phyloP scores from a whole-genome alignment of 2,888 invertebrate species.

The Copidosoma aretas region DNA sequence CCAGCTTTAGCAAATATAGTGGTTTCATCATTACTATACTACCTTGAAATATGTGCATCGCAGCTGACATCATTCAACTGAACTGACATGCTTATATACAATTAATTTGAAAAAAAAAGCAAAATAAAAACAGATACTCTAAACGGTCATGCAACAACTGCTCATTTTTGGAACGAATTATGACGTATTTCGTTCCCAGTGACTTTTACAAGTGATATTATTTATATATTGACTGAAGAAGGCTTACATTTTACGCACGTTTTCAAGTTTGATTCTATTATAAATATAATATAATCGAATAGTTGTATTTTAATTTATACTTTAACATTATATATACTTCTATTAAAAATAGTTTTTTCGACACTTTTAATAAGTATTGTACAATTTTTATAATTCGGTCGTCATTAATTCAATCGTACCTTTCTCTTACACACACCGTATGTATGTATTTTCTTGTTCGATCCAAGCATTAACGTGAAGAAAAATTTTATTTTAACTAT shows the following conservation, averaged over 20 bases:
- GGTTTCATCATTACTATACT: conserved; percentile 37
- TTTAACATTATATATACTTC: conserved; percentile 27
- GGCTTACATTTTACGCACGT: conserved; percentile 27
- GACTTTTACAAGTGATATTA: conserved; percentile 31
- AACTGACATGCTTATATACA: conserved; percentile 30
- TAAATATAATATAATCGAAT: conserved; percentile 28
- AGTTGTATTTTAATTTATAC: conserved; percentile 17
- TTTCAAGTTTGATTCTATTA: conserved; percentile 20
- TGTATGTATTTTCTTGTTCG: conserved; percentile 11
- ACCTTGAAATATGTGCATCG: conserved; percentile 32
- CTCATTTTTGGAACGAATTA: conserved; percentile 33
- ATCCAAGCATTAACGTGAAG: conserved; percentile 17
- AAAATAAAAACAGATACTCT: conserved; percentile 29
- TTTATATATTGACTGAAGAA: conserved; percentile 29
- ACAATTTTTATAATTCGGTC: conserved; percentile 33
- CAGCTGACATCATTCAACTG: conserved; percentile 35
- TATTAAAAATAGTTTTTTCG: conserved; percentile 30
- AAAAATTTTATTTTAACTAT: conserved; percentile 26
- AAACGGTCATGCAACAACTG: conserved; percentile 36
- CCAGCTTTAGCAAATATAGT: conserved; percentile 13
- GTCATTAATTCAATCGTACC: conserved; percentile 19
- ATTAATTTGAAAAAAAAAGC: conserved; percentile 30
- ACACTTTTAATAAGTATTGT: conserved; percentile 21
- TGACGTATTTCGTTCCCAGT: conserved; percentile 31
- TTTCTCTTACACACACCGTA: conserved; percentile 1